Percentiles rank a stretch among this genome's conserved stretches.
These are phyloP conservation scores for Marasmarcha lunaedactyla DNA, from an alignment of 2,888 invertebrate species.

Conservation along the genomic window DNA sequence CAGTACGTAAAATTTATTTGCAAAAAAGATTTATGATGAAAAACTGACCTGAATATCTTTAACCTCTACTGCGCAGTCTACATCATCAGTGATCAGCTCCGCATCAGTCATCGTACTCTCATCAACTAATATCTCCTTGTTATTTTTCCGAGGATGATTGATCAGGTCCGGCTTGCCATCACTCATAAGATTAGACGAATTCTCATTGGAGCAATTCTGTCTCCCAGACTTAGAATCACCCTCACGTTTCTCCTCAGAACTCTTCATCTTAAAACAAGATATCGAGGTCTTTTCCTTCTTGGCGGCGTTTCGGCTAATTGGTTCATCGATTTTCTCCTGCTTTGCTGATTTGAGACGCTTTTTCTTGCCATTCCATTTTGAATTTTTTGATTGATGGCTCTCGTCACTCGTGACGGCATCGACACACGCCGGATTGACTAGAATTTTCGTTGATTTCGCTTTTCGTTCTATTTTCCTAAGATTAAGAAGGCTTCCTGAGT, in stretches of 20 bases:
- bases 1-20: no score
- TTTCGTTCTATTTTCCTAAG: constrained; percentile 56
- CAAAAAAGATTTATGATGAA: no score
- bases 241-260: constrained; percentile 47
- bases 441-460: constrained; percentile 61
- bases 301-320: constrained; percentile 43
- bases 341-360: constrained; percentile 48
- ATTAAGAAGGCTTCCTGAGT: constrained; percentile 47
- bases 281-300: constrained; percentile 54
- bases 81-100: constrained; percentile 33
- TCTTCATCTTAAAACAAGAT: constrained; percentile 64
- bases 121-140: constrained; percentile 40
- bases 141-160: constrained; percentile 45
- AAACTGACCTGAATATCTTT: constrained; percentile 43
- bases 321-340: constrained; percentile 31
- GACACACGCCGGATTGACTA: constrained; percentile 59
- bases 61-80: constrained; percentile 42
- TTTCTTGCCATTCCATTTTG: constrained; percentile 61
- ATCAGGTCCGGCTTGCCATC: constrained; percentile 49
- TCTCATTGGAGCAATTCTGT: constrained; percentile 58
- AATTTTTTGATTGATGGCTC: constrained; percentile 44
- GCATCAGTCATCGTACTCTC: constrained; percentile 45
- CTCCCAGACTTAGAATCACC: constrained; percentile 43
- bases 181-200: constrained; percentile 47
- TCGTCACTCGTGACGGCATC: constrained; percentile 55